These are phyloP conservation scores for Apeira syringaria DNA, from an alignment of 2,888 invertebrate genomes.

Conservation along the genomic window DNA sequence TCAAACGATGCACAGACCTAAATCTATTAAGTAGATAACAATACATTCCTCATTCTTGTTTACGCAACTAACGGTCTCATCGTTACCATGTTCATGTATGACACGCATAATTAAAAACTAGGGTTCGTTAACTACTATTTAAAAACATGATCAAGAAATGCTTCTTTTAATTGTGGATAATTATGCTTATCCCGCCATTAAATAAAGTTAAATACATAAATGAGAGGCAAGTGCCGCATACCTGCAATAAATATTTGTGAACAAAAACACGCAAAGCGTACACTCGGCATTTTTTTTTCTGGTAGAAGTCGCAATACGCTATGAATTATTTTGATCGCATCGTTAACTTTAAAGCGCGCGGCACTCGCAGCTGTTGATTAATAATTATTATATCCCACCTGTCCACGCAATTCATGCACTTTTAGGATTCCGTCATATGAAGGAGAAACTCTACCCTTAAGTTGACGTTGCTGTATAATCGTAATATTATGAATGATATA, in stretches of 20 bases:
- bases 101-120: constrained; percentile 8
- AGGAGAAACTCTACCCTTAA: constrained; percentile 9
- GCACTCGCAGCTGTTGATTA: constrained; percentile 66
- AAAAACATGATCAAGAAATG: constrained; percentile 3
- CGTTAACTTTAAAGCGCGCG: constrained; percentile 55
- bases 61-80: constrained; percentile 18
- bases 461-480: too few relatives aligned
- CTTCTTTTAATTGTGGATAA: constrained; percentile 12
- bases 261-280: constrained; percentile 36
- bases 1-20: constrained; percentile 18
- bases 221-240: constrained; percentile 15
- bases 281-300: constrained; percentile 18
- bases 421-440: constrained; percentile 37
- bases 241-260: constrained; percentile 33
- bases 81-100: constrained; percentile 8
- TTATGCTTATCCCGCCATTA: constrained; percentile 11
- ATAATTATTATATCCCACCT: constrained; percentile 68
- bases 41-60: constrained; percentile 21
- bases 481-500: too few relatives aligned
- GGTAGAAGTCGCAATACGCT: constrained; percentile 37
- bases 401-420: constrained; percentile 46
- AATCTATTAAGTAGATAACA: constrained; percentile 22
- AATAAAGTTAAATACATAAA: constrained; percentile 9
- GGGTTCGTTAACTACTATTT: constrained; percentile 3
- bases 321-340: constrained; percentile 50